Percentiles rank a stretch among this genome's conserved stretches.
Evolutionary conservation across 2,113 vertebrate genomes (phyloP).

Genomic region (Grallaria varia): DNA sequence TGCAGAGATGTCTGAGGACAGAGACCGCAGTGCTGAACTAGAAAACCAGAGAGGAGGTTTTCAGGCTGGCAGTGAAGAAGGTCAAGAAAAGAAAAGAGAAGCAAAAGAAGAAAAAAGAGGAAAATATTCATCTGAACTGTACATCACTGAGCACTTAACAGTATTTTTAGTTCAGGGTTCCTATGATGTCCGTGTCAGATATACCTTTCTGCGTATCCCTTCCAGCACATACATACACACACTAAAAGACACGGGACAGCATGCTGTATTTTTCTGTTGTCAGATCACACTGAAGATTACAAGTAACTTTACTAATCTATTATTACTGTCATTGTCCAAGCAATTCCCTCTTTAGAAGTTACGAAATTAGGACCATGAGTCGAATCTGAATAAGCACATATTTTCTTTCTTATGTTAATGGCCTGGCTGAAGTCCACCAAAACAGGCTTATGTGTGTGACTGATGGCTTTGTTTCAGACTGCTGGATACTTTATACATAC

Average conservation of each 20-base stretch:
- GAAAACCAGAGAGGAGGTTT: background rate
- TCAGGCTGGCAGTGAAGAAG: background rate
- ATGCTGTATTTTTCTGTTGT: background rate
- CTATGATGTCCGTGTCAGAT: background rate
- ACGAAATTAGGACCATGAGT: conserved; percentile 3
- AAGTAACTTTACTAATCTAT: background rate
- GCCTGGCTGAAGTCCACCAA: background rate
- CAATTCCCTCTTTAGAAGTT: conserved; percentile 20
- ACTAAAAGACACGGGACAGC: background rate
- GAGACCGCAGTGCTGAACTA: background rate
- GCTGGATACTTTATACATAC: background rate
- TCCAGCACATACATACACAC: background rate
- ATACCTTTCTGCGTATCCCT: background rate
- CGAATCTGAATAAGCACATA: conserved; percentile 12
- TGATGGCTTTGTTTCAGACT: background rate
- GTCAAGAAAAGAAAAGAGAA: background rate
- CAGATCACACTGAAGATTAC: background rate
- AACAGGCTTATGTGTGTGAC: background rate
- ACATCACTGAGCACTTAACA: background rate
- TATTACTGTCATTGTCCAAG: conserved; percentile 3
- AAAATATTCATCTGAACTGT: background rate
- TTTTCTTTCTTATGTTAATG: conserved; percentile 58
- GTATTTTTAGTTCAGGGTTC: background rate
- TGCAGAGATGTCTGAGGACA: background rate
- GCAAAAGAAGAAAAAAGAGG: background rate